Conservation (phyloP, 2,113 vertebrate species). For the Micronycteris hirsuta region DNA sequence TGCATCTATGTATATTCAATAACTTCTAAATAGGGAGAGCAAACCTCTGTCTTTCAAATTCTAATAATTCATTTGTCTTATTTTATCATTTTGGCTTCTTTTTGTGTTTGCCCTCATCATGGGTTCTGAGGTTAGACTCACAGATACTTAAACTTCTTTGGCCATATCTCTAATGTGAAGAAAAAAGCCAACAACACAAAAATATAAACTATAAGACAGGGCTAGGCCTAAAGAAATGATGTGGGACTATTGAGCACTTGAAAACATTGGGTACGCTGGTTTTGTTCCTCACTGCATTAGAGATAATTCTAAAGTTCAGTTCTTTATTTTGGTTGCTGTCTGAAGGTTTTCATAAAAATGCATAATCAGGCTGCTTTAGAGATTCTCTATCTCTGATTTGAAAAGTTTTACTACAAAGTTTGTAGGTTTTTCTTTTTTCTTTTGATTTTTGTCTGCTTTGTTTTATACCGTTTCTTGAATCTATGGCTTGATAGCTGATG, state of each 20-base stretch:
- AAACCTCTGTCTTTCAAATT: neutral
- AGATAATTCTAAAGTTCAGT: neutral
- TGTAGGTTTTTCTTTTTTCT: neutral
- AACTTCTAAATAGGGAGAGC: neutral
- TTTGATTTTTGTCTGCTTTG: neutral
- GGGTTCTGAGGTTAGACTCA: neutral
- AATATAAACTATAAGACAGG: neutral
- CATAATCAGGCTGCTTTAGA: neutral
- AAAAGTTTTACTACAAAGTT: neutral
- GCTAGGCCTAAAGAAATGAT: neutral
- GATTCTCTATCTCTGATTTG: neutral
- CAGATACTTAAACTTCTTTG: neutral
- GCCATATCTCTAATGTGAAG: neutral
- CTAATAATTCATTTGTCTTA: neutral
- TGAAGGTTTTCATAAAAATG: neutral
- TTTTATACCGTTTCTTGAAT: neutral
- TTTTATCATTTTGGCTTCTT: neutral
- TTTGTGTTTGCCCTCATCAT: neutral
- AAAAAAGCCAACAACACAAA: neutral
- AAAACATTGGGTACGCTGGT: neutral
- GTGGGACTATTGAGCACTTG: neutral
- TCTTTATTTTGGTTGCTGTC: neutral
- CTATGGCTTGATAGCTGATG: neutral
- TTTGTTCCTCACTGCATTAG: neutral
- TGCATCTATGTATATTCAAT: neutral